Percentiles rank a stretch among this genome's conserved stretches.
Evolutionary conservation across 1,140 invertebrate species (phyloP).

Genomic region (Zaprionus taronus): DNA sequence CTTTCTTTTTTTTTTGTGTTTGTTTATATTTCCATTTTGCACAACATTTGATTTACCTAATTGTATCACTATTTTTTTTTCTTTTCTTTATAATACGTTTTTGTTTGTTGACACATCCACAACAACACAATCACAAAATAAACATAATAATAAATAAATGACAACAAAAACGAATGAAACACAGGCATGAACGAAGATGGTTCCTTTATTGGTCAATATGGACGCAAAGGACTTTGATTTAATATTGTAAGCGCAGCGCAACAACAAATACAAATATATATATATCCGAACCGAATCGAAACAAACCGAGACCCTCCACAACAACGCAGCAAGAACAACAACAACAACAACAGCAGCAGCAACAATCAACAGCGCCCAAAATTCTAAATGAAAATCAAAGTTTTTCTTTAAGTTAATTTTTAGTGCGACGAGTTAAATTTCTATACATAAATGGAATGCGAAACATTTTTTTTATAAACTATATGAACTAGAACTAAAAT

Average conservation of each 20-base stretch:
- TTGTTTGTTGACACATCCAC: slow-evolving; percentile 13
- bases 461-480: slow-evolving; percentile 40
- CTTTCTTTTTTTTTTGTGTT: slow-evolving; percentile 26
- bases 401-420: slow-evolving; percentile 53
- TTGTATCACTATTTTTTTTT: slow-evolving; percentile 69
- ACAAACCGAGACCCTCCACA: slow-evolving; percentile 19
- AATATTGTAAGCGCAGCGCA: slow-evolving; percentile 60
- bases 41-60: slow-evolving; percentile 51
- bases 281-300: slow-evolving; percentile 43
- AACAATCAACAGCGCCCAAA: slow-evolving; percentile 34
- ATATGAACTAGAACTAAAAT: slow-evolving; percentile 35
- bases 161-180: slow-evolving; percentile 13
- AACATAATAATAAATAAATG: not conserved
- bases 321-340: slow-evolving; percentile 32
- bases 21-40: slow-evolving; percentile 40
- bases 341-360: slow-evolving; percentile 18
- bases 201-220: slow-evolving; percentile 98
- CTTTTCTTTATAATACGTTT: slow-evolving; percentile 19
- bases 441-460: slow-evolving; percentile 23
- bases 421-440: slow-evolving; percentile 40
- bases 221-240: slow-evolving; percentile 88
- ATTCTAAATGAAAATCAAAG: slow-evolving; percentile 58
- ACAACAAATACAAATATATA: slow-evolving; percentile 21
- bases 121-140: slow-evolving; percentile 20
- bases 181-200: slow-evolving; percentile 98